Base-by-base conservation (phyloP, 2,888 invertebrate genomes). In the Linyphia triangularis region DNA sequence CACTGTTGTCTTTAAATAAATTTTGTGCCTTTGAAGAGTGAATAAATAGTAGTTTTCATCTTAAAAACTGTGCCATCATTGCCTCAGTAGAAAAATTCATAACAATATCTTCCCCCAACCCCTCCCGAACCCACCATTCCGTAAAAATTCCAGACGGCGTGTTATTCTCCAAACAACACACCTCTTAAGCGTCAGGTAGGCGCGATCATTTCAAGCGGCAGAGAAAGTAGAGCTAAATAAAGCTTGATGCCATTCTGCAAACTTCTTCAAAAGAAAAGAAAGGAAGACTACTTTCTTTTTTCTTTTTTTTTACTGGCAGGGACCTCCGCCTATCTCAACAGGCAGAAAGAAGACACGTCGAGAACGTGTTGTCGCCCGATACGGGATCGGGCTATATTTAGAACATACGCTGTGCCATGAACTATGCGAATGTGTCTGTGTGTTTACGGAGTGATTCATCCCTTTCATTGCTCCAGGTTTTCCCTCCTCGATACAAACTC, bases 401-500 rank as follows among this genome's bases (percentile, higher is more conserved):
- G 82, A 37, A 24, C 40, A 72, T 72, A 72, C 37, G 63, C 72
- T 63, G 82, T 82, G 61, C 63, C 61, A 19, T 63, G 82, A 72
- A 63, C 59, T 67, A 70, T 70, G 72, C 22, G 69, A 69, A 51
- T 22, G 70, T 72, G 72, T 70, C 59, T 72, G 72, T 63, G 82
- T 82, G 82, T 82, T 82, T 72, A 82, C 82, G 26, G 19, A 43
- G 22, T 82, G 82, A 82, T 72, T 82, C 82, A 82, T 63, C n/a
- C n/a, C 16, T 30, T n/a, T 19, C 43, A 13, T 28, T n/a, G 37
- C 37, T 24, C 57, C 37, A 63, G 61, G 63, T 77, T 77, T 75
- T 63, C 73, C 73, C 73, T 19, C n/a, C n/a, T n/a, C n/a, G n/a
- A n/a, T n/a, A n/a, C n/a, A n/a, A n/a, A n/a, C n/a, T n/a, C n/a